Percentiles rank a stretch among this genome's conserved stretches.
Evolutionary conservation across 2,888 invertebrate species (phyloP).

Genomic region (Desoria tigrina): DNA sequence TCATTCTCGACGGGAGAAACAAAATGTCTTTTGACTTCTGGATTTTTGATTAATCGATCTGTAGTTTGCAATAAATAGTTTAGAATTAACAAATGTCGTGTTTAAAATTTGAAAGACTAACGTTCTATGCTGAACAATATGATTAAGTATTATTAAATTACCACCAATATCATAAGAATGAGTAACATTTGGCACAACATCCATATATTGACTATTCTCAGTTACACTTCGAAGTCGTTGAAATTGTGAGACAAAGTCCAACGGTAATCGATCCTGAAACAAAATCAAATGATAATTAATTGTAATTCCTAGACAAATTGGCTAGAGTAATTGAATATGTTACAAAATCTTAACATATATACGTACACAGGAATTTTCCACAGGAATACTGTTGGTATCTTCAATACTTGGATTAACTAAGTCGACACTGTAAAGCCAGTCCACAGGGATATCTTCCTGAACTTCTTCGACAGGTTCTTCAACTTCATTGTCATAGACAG

Average conservation of each 20-base stretch:
- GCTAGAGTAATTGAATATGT: neutral
- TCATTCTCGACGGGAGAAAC: slow-evolving; percentile 14
- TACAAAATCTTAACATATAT: neutral
- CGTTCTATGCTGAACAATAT: neutral
- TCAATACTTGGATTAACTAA: neutral
- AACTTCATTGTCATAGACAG: neutral
- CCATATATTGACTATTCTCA: too few relatives aligned
- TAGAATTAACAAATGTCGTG: too few relatives aligned
- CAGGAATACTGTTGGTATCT: neutral
- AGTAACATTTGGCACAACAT: too few relatives aligned
- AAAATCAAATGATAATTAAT: too few relatives aligned
- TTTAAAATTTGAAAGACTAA: neutral
- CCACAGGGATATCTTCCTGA: slow-evolving; percentile 3
- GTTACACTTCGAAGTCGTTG: too few relatives aligned
- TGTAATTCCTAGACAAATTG: too few relatives aligned
- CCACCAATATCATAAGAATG: too few relatives aligned
- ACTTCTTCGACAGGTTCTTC: neutral
- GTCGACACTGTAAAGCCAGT: slow-evolving; percentile 10
- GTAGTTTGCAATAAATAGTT: too few relatives aligned
- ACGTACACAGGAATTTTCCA: neutral
- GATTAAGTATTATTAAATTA: too few relatives aligned
- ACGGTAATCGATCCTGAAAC: too few relatives aligned
- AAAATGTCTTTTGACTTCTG: slow-evolving; percentile 32
- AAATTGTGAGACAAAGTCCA: too few relatives aligned
- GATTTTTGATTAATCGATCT: slow-evolving; percentile 37